Conservation (phyloP, 2,888 invertebrate species). For the Drosophila acutilabella region DNA sequence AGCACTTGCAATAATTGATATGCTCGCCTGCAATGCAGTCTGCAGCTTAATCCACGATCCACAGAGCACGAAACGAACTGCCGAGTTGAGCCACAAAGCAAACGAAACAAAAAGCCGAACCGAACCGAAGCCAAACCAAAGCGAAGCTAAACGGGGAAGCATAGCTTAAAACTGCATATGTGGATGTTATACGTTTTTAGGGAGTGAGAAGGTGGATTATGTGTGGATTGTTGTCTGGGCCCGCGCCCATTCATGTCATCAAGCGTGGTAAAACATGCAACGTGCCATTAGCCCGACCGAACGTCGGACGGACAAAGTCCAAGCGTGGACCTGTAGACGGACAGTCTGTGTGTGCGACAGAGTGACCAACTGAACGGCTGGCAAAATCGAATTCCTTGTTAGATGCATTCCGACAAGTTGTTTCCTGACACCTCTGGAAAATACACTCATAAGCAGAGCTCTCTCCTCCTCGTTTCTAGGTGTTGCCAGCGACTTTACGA, state of each 20-base stretch:
- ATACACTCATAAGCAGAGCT: constrained; percentile 76
- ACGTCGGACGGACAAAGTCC: constrained; percentile 6
- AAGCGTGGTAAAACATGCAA: constrained; percentile 84
- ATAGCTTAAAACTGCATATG: constrained; percentile 40
- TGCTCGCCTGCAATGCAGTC: constrained; percentile 10
- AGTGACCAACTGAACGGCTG: constrained; percentile 71
- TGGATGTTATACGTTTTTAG: constrained; percentile 9
- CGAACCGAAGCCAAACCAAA: constrained; percentile 14
- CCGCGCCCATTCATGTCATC: constrained; percentile 85
- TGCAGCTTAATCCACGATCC: constrained; percentile 18
- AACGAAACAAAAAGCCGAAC: constrained; percentile 4
- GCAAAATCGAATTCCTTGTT: constrained; percentile 86
- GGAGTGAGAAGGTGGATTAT: constrained; percentile 31
- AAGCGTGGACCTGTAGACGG: neutral
- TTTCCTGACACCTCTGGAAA: constrained; percentile 85
- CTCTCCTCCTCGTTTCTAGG: constrained; percentile 64
- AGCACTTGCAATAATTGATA: constrained; percentile 2
- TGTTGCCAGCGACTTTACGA: constrained; percentile 78
- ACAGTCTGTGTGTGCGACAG: constrained; percentile 37
- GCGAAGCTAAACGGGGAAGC: constrained; percentile 64
- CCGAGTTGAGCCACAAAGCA: neutral
- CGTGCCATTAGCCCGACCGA: constrained; percentile 83
- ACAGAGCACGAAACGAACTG: constrained; percentile 22
- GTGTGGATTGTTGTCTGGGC: constrained; percentile 69
- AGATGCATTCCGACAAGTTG: constrained; percentile 86